Conservation (phyloP, 2,797 vertebrate species). For the Xenopus petersii region DNA sequence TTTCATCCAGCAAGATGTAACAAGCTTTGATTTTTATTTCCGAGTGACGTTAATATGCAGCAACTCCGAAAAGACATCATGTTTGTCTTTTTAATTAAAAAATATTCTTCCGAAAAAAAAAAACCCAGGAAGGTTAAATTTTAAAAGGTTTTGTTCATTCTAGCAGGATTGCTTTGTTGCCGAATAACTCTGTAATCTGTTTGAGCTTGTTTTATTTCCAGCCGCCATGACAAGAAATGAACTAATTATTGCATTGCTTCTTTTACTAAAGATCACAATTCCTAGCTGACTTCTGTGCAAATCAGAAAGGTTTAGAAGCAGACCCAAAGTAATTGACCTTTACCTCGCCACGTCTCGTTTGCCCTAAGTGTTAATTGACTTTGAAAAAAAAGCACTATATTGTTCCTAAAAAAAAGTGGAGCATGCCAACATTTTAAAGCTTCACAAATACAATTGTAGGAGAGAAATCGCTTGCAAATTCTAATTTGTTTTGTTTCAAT, state of each 20-base stretch:
- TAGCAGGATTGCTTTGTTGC: not conserved
- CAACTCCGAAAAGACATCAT: too few relatives aligned
- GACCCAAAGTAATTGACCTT: slow-evolving; percentile 71
- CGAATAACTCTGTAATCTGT: slow-evolving; percentile 53
- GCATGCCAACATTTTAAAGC: slow-evolving; percentile 65
- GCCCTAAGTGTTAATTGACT: slow-evolving; percentile 77
- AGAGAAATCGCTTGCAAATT: slow-evolving; percentile 57
- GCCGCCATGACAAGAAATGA: slow-evolving; percentile 64
- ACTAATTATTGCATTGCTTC: slow-evolving; percentile 67
- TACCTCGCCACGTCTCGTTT: slow-evolving; percentile 68
- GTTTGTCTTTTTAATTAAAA: too few relatives aligned
- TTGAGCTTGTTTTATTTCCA: slow-evolving; percentile 58
- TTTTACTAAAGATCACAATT: slow-evolving; percentile 60
- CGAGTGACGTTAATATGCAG: too few relatives aligned
- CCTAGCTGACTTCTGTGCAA: slow-evolving; percentile 60
- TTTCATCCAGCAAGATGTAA: slow-evolving; percentile 13
- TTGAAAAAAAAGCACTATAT: slow-evolving; percentile 72
- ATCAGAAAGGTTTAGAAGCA: slow-evolving; percentile 61
- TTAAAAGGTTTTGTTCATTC: not conserved
- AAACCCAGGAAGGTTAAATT: too few relatives aligned
- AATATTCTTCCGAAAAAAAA: too few relatives aligned
- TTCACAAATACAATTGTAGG: slow-evolving; percentile 61
- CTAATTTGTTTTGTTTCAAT: slow-evolving; percentile 32
- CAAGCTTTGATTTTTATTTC: not conserved
- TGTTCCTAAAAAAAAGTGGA: slow-evolving; percentile 61